Evolutionary conservation across 1,140 invertebrate genomes (phyloP).

Genomic region (Geopemphigus sp.): DNA sequence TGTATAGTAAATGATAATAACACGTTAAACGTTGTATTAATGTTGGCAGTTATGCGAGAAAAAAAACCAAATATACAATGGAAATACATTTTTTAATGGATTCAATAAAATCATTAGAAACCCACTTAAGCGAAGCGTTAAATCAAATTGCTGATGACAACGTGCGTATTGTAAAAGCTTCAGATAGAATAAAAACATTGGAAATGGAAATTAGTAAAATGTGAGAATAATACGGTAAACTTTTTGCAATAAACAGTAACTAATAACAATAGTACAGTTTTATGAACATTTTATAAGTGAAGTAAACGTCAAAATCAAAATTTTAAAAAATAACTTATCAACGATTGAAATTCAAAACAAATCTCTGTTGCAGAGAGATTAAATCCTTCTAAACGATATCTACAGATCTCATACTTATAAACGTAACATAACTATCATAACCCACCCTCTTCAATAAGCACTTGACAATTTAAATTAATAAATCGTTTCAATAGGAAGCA

Average conservation of each 20-base stretch:
- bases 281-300: too few species aligned
- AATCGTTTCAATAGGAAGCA: neutral
- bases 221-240: neutral
- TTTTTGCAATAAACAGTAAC: neutral
- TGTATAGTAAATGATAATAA: neutral
- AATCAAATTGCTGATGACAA: conserved; percentile 5
- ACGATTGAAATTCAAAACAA: too few species aligned
- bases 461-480: too few species aligned
- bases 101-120: conserved; percentile 2
- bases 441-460: too few species aligned
- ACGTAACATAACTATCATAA: too few species aligned
- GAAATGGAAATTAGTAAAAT: conserved; percentile 35
- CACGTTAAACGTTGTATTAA: neutral
- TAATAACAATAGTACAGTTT: too few species aligned
- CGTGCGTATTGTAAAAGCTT: neutral
- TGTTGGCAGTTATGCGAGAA: conserved; percentile 11
- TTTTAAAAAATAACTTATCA: too few species aligned
- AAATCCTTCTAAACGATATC: too few species aligned
- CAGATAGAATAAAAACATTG: conserved; percentile 19
- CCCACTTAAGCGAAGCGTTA: conserved; percentile 13
- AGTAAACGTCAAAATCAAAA: too few species aligned
- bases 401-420: too few species aligned
- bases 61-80: conserved; percentile 17
- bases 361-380: too few species aligned
- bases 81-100: conserved; percentile 9